Evolutionary conservation across 1,140 invertebrate genomes (phyloP), one percentile per base, ranked within the genome.

Genomic region (Lamellibrachia luymesi): DNA sequence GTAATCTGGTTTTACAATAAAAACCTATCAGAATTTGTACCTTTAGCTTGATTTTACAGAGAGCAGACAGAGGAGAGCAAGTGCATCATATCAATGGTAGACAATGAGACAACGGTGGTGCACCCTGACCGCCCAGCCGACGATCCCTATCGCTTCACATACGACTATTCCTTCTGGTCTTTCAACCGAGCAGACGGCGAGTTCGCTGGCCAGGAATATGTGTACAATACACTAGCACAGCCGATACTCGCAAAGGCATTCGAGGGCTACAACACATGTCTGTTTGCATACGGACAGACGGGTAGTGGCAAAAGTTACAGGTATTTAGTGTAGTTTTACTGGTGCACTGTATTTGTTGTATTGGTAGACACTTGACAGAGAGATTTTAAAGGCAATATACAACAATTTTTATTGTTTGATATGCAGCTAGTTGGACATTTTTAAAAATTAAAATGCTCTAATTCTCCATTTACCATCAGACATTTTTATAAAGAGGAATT

Each of bases 221-320:
- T 96, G 7, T 96, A 96, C 91, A 92, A 94, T n/a, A 92, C 93
- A 2, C 94, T 96, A 50, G 96, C 95, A 27, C 95, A 95, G 92
- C 96, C 96, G 1, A 94, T 96, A 49, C 94, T 96, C 38, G 95
- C 94, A 2, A 96, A 96, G 93, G 96, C 96, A 17, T 96, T 96
- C 93, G 95, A 96, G 92, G 96, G 96, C 50, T 96, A 96, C 94
- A 96, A 96, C 93, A 96, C 96, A 1, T 96, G 96, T 93, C 98
- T 99, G 90, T 99, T 99, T 97, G 98, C 98, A 4, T 99, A 99
- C 96, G 98, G 98, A 0, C 98, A 99, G 96, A 99, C 98, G 8
- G 98, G 98, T 52, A 98, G 98, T 95, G 98, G 98, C 0, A 99
- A 99, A 97, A 99, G 98, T 56, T 97, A 97, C 94, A 97, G 96